Conservation (phyloP, 2,888 invertebrate species). For the Calameuta idolon region DNA sequence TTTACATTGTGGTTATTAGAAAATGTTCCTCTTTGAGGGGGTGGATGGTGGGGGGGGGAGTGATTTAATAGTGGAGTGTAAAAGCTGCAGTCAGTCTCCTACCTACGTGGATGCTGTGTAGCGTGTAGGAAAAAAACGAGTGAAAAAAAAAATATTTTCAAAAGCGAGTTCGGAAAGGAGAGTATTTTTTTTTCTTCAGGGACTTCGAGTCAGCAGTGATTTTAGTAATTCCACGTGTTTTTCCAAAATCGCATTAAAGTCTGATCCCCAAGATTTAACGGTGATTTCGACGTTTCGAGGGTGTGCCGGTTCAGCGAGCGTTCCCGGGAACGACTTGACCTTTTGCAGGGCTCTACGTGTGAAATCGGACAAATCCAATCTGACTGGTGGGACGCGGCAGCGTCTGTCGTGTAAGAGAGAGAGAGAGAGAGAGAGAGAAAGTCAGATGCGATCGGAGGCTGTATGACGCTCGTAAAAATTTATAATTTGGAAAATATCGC, state of each 20-base stretch:
- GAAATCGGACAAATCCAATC: slow-evolving; percentile 64
- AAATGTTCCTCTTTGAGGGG: slow-evolving; percentile 54
- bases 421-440: slow-evolving; percentile 11
- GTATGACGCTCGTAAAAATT: slow-evolving; percentile 63
- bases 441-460: slow-evolving; percentile 11
- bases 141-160: too few species aligned
- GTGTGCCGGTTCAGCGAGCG: slow-evolving; percentile 3
- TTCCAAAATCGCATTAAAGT: too few species aligned
- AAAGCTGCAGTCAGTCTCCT: background rate
- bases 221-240: too few species aligned
- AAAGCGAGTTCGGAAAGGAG: too few species aligned
- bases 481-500: slow-evolving; percentile 67
- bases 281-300: background rate
- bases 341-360: slow-evolving; percentile 30
- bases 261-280: too few species aligned
- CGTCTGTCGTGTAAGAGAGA: slow-evolving; percentile 32
- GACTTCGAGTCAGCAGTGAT: too few species aligned
- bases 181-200: too few species aligned
- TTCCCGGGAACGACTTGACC: background rate
- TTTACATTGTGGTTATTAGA: slow-evolving; percentile 67
- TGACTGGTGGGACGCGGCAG: slow-evolving; percentile 41
- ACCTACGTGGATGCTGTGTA: too few species aligned
- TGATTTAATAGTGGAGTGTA: slow-evolving; percentile 32
- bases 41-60: slow-evolving; percentile 26
- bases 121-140: too few species aligned